Percentiles rank a stretch among this genome's conserved stretches.
These are phyloP conservation scores for Poicephalus gulielmi DNA, from an alignment of 2,113 vertebrate genomes.

Conservation along the genomic window DNA sequence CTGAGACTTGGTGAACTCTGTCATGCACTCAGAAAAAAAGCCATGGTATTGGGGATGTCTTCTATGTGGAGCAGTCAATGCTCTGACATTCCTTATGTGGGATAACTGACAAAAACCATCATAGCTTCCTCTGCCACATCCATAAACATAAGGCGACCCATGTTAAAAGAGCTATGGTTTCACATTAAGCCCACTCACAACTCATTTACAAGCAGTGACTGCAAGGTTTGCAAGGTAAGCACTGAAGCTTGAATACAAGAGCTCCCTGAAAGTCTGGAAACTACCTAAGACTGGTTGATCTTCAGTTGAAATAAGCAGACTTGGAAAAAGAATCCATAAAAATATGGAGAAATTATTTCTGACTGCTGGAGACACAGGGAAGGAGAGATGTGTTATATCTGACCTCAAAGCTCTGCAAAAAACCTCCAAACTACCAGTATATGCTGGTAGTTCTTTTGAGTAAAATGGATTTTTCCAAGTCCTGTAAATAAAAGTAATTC, in stretches of 20 bases:
- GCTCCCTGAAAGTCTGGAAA: background rate
- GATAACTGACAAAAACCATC: background rate
- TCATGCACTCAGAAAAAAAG: background rate
- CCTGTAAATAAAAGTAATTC: background rate
- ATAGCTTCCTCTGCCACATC: background rate
- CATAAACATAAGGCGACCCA: background rate
- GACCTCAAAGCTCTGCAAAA: background rate
- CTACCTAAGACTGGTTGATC: background rate
- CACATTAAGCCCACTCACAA: background rate
- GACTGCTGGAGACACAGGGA: accelerated
- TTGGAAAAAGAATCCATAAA: background rate
- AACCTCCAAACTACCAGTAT: background rate
- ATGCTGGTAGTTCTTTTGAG: background rate
- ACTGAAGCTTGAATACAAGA: background rate
- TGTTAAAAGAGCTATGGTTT: background rate
- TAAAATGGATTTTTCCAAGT: background rate
- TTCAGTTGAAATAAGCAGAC: background rate
- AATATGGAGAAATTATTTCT: background rate
- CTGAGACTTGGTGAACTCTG: background rate
- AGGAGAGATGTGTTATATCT: background rate
- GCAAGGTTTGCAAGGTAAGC: background rate
- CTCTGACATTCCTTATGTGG: background rate
- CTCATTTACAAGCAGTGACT: background rate
- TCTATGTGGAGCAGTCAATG: background rate
- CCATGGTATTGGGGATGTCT: background rate